Evolutionary conservation across 2,797 vertebrate genomes (phyloP), one percentile per base, ranked within the genome.

Genomic region (Sebastes itinus): DNA sequence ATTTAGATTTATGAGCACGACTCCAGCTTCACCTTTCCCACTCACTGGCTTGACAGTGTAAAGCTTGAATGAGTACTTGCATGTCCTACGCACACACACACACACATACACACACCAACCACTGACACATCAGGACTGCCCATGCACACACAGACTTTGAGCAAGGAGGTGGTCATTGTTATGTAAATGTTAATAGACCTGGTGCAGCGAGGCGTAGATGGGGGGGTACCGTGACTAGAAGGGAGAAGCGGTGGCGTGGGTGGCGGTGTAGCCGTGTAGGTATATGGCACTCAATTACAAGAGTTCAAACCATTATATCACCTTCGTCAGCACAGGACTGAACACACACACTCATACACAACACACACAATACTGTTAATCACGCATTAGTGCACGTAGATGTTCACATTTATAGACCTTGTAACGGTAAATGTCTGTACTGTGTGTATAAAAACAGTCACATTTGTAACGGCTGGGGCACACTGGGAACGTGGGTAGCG

Each of bases 171-270:
- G 90, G 85, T 87, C 88, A 92, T 94, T 93, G 92, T 93, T 84
- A 94, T 93, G 92, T 88, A 90, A 93, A 95, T 94, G 89, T 88
- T 93, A 92, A 92, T 90, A 87, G 86, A 90, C 65, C 80, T 30
- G 72, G 76, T 75, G 88, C 85, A 87, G 79, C 9, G 77, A 88
- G 75, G 86, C 77, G 52, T 46, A 46, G 16, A 46, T 0, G 16
- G 42, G 16, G 42, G 46, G 75, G 82, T 64, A 84, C 76, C 67
- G 85, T 79, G 80, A 79, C 56, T 54, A 54, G 80, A 65, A 59
- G 28, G 56, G 54, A 70, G 62, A 70, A 62, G 42, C 20, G 55
- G 30, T 52, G 54, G 65, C 25, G 61, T 4, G 46, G 42, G 77
- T 64, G 49, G 38, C 38, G 60, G 64, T 74, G 68, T 42, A 67